Evolutionary conservation across 2,113 vertebrate species (phyloP), one percentile per base, ranked within the genome.

Genomic region (Lathamus discolor): DNA sequence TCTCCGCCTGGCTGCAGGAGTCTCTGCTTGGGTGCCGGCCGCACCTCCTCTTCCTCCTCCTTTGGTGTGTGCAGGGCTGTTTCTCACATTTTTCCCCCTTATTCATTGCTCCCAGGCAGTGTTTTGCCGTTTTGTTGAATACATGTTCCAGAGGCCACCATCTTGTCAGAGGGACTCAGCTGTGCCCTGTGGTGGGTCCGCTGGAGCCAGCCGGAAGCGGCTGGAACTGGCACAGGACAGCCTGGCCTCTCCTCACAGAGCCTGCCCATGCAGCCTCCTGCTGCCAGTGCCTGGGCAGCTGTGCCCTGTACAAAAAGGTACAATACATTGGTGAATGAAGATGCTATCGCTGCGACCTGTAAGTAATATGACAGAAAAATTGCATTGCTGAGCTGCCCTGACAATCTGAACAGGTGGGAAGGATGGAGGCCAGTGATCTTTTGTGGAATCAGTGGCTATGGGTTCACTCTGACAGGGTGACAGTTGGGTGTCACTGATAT

Each of bases 11-110:
- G 10, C 51, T 20, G 37, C 59, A 28, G 10, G 7, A 5, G 7
- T 4, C 4, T n/a, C 61, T 4, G 19, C 55, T 18, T 4, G 0
- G 22, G 25, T 0, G 1, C 28, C 1, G 0, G 39, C 13, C 20
- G 5, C 66, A 29, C 18, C 14, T 44, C 13, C 41, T 55, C 31
- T 28, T 6, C 11, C 7, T 17, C 13, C 44, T 64, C 10, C 63
- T 86, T 23, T 43, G 2, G 6, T n/a, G n/a, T 3, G 19, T 31
- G 29, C 37, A 43, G 39, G 52, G 35, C 28, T 48, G 12, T 54
- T 94, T 59, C 18, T 16, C 17, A 9, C 15, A 27, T 29, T 39
- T 39, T 37, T 2, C 3, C 1, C 5, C 5, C 3, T 29, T 22
- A 4, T 4, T 55, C 15, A 7, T 51, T 1, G 0, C 51, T 41